Evolutionary conservation across 2,888 invertebrate genomes (phyloP), one percentile per base, ranked within the genome.

Genomic region (Rhagophthalmus giganteus): DNA sequence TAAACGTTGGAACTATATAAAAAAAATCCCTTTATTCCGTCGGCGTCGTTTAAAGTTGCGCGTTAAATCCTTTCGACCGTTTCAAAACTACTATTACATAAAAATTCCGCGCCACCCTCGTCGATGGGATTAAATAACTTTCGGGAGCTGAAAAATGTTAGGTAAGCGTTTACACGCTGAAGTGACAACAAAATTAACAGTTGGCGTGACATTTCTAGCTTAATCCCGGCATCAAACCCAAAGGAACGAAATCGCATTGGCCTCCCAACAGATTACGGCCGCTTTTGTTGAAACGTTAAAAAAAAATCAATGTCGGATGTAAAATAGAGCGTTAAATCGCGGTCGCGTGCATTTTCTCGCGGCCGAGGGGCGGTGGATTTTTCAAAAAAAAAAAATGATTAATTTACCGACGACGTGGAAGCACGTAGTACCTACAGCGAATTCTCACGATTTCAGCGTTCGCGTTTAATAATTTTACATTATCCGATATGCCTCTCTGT

Each of bases 151-250:
- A 33, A 40, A 41, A 48, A 33, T 27, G 38, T 34, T 48, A 48
- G 27, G 27, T 26, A 41, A 40, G 30, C 40, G 16, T 48, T 40
- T 30, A 34, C 34, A 28, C 40, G 15, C 16, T 40, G 34, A 30
- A 41, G 25, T 35, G 47, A 48, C 40, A 48, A 48, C 38, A 39
- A 47, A 41, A 48, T 48, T 41, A 48, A 48, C 48, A 41, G 40
- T 41, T 48, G 40, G 40, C 40, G 34, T 34, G 48, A 40, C 48
- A n/a, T 48, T 40, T 41, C 27, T 20, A 40, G 26, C 25, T 34
- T 40, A 40, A 48, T 33, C 15, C 33, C 15, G 33, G 33, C 31
- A 32, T 32, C 32, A 34, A 34, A 41, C 30, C 10, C 24, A 13
- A 26, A 41, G 12, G 42, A 15, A 11, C 8, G 27, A 27, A 27